Percentiles rank a stretch among this genome's conserved stretches.
These are phyloP conservation scores for Nemoura dubitans DNA, from an alignment of 2,888 invertebrate species.

Conservation along the genomic window DNA sequence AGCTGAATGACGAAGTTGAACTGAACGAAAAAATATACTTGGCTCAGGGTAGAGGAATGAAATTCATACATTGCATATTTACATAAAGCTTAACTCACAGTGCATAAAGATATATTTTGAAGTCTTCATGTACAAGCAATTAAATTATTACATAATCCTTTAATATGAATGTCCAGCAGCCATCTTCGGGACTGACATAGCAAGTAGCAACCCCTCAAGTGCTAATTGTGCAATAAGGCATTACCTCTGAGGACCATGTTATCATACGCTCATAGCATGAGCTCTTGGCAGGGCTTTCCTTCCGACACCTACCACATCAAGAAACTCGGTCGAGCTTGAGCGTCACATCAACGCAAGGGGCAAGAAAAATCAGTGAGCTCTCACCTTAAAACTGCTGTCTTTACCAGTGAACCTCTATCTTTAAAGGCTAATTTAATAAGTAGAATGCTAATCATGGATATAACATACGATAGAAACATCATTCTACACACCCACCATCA, in stretches of 20 bases:
- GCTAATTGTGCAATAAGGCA: constrained; percentile 52
- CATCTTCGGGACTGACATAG: constrained; percentile 53
- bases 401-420: constrained; percentile 5
- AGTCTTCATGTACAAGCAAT: constrained; percentile 81
- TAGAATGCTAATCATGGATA: constrained; percentile 44
- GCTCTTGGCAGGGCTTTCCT: constrained; percentile 2
- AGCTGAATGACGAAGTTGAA: no score
- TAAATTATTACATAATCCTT: constrained; percentile 74
- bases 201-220: constrained; percentile 47
- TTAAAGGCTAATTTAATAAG: constrained; percentile 41
- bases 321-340: background rate
- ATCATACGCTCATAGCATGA: constrained; percentile 29
- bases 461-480: constrained; percentile 20
- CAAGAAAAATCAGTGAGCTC: constrained; percentile 16
- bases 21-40: background rate
- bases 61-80: constrained; percentile 14
- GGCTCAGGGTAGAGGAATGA: background rate
- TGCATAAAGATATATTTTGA: constrained; percentile 81
- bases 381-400: background rate
- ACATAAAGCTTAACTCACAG: constrained; percentile 60
- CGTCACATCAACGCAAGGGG: background rate
- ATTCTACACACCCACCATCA: constrained; percentile 29
- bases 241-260: constrained; percentile 49
- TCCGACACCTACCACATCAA: constrained; percentile 18
- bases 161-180: constrained; percentile 60